A percentile compares a stretch with the other conserved stretches of the same genome.
Evolutionary conservation across 2,113 vertebrate genomes (phyloP).

Genomic region (Cyanoramphus novaezelandiae): DNA sequence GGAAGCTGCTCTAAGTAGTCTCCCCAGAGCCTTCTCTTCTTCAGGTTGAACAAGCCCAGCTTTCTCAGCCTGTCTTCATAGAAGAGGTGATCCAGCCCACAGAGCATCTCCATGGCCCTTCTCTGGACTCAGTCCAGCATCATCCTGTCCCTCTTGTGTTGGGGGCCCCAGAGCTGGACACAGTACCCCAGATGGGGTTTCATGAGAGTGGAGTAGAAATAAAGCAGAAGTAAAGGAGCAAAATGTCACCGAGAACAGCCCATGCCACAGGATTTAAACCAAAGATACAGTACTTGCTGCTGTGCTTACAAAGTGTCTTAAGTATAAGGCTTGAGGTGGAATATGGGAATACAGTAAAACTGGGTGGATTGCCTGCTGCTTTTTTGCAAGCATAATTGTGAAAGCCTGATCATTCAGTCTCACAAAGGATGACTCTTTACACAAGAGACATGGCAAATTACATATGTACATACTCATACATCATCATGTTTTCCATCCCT

Average conservation of each 20-base stretch:
- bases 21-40: background rate
- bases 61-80: background rate
- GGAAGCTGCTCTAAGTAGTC: background rate
- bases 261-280: background rate
- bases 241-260: background rate
- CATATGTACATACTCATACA: background rate
- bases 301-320: background rate
- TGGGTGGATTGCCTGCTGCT: background rate
- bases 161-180: background rate
- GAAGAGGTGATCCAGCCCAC: background rate
- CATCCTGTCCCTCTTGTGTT: background rate
- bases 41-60: background rate
- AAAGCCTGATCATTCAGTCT: background rate
- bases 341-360: background rate
- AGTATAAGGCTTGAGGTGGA: background rate
- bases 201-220: background rate
- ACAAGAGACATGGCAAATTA: background rate
- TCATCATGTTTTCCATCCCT: constrained; percentile 38
- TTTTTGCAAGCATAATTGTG: background rate
- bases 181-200: background rate
- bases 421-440: background rate
- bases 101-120: background rate
- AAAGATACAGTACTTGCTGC: accelerated
- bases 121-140: background rate
- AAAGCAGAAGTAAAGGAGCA: background rate